These are phyloP conservation scores for Tupaia chinensis DNA, from an alignment of 2,113 vertebrate species.

Conservation along the genomic window DNA sequence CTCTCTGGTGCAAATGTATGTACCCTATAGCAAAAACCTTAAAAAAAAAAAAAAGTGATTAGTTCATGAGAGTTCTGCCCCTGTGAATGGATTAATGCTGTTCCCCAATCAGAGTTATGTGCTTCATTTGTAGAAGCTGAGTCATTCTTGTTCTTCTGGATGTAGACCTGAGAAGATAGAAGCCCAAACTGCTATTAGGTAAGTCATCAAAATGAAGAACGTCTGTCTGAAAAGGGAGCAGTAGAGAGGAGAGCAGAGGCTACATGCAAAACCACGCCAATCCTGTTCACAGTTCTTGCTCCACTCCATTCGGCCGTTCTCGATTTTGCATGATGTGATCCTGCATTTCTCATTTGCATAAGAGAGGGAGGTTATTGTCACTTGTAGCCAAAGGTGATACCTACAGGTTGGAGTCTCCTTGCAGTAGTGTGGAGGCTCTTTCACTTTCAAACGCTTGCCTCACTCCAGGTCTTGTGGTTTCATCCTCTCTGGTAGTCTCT, in stretches of 20 bases:
- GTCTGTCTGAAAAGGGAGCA: neutral
- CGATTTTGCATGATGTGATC: neutral
- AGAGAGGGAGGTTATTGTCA: neutral
- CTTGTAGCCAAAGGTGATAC: neutral
- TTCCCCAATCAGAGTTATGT: neutral
- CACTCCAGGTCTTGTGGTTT: neutral
- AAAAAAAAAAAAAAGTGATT: no score
- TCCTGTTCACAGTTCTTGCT: neutral
- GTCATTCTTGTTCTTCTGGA: neutral
- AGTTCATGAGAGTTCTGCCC: no score
- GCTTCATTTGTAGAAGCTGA: neutral
- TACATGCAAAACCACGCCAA: no score
- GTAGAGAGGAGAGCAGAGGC: neutral
- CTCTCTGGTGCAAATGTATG: no score
- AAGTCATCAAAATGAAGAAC: neutral
- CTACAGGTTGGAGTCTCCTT: neutral
- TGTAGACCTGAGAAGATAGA: neutral
- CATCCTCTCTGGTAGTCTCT: neutral
- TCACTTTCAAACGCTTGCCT: neutral
- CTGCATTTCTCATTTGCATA: neutral
- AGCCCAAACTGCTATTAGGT: neutral
- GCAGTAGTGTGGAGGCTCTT: neutral
- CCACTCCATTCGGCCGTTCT: neutral
- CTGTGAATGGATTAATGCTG: no score
- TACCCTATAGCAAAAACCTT: no score